These are phyloP conservation scores for Diprion similis DNA, from an alignment of 1,140 invertebrate genomes.

Conservation along the genomic window DNA sequence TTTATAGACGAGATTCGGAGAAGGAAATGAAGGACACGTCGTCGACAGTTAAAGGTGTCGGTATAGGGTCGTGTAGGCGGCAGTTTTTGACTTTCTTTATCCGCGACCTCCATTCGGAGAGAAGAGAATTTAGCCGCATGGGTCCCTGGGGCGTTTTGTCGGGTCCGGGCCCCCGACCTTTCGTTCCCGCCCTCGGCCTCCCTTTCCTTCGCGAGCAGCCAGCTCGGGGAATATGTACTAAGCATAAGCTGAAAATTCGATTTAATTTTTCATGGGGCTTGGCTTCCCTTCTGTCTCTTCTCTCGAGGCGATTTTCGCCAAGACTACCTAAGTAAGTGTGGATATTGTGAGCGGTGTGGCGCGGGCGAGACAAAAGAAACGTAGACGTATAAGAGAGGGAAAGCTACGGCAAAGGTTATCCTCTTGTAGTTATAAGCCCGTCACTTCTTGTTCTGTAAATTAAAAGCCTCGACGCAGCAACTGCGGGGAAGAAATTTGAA, in stretches of 20 bases:
- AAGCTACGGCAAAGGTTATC: too few relatives aligned
- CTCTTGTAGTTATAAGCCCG: too few relatives aligned
- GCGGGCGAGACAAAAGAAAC: too few relatives aligned
- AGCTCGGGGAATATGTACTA: not conserved
- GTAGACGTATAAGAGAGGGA: too few relatives aligned
- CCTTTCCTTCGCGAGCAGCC: not conserved
- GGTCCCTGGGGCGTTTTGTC: not conserved
- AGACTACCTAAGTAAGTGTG: too few relatives aligned
- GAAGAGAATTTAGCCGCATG: not conserved
- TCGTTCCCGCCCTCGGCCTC: not conserved
- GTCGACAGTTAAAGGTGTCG: not conserved
- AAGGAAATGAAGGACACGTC: not conserved
- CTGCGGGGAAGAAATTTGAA: too few relatives aligned
- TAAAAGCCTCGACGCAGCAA: too few relatives aligned
- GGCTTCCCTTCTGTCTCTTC: too few relatives aligned
- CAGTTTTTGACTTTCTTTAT: not conserved
- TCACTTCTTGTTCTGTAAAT: too few relatives aligned
- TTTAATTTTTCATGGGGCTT: not conserved
- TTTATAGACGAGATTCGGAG: too few relatives aligned
- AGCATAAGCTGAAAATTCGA: slow-evolving; percentile 1
- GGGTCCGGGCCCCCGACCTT: not conserved
- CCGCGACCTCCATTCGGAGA: not conserved
- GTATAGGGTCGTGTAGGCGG: not conserved
- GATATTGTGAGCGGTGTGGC: too few relatives aligned
- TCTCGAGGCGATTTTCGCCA: too few relatives aligned